Conservation (phyloP, 2,797 vertebrate genomes). For the Danio jaintianensis region DNA sequence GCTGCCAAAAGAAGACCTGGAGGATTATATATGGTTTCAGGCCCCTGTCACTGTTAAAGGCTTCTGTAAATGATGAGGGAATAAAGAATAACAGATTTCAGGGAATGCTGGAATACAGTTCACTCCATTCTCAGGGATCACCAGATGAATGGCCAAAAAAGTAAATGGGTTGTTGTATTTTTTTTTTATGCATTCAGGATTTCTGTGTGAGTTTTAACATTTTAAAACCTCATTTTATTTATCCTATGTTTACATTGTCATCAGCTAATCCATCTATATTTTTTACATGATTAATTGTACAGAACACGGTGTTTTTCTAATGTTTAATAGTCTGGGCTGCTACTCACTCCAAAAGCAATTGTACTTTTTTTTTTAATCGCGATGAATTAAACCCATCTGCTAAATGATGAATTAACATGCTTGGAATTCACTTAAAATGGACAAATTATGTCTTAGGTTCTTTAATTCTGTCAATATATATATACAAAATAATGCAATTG, state of each 20-base stretch:
- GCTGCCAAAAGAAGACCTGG: constrained; percentile 65
- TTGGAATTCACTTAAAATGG: not conserved
- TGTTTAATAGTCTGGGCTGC: constrained; percentile 11
- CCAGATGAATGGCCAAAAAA: not conserved
- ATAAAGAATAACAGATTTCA: constrained; percentile 29
- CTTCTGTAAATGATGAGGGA: constrained; percentile 71
- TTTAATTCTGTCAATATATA: not conserved
- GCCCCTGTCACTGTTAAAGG: constrained; percentile 89
- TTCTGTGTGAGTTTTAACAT: constrained; percentile 42
- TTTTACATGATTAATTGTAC: constrained; percentile 17
- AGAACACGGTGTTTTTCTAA: not conserved
- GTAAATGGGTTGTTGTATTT: not conserved
- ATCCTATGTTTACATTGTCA: not conserved
- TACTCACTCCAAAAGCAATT: not conserved
- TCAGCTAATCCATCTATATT: not conserved
- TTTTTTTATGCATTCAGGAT: constrained; percentile 5
- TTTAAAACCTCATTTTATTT: constrained; percentile 19
- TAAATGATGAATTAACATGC: not conserved
- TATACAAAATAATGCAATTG: constrained; percentile 6
- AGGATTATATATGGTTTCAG: constrained; percentile 96
- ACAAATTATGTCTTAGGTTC: not conserved
- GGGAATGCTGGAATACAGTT: constrained; percentile 6
- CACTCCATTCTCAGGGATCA: constrained; percentile 31
- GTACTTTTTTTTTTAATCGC: not conserved
- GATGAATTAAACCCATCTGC: not conserved